Base-by-base conservation (phyloP, 1,140 invertebrate genomes). In the Diachasma alloeum region DNA sequence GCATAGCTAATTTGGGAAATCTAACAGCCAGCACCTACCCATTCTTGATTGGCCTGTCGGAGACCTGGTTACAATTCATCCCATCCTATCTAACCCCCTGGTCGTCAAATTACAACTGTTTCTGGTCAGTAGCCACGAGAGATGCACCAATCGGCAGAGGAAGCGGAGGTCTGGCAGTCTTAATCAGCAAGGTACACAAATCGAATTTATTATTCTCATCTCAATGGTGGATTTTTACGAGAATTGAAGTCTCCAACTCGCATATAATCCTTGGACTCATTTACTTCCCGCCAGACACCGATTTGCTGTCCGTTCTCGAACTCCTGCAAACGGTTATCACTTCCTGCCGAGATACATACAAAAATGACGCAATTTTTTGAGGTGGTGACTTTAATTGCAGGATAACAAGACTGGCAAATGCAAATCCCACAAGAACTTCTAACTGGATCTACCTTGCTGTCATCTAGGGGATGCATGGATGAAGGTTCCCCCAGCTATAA, bases 301-400 rank as follows among this genome's bases (percentile, higher is more conserved):
- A 74, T 42, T 36, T 74, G 15, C 59, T n/a, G n/a, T n/a, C n/a
- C n/a, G n/a, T n/a, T 3, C 59, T 74, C 26, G 73, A 67, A 0
- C 24, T 74, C 0, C 63, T 74, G 13, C 56, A 66, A 46, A 17
- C 22, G n/a, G 63, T 68, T 15, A 39, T 74, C 13, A 36, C 53
- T 10, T 26, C 26, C n/a, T 46, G 53, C 24, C 22, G 42, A n/a
- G 36, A 10, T 53, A 53, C 4, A 10, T 24, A 31, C 4, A 56
- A 26, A 15, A 53, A 72, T 36, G 71, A 48, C 15, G 13, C 37
- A 4, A 26, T 72, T 4, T 39, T 63, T 63, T 37, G 66, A 0
- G 56, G 56, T 15, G 73, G 73, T 13, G 73, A 74, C 17, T 74
- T 74, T 4, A 74, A 74, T 17, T 24, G 46, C 17, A 66, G 73